Evolutionary conservation across 2,113 vertebrate genomes (phyloP).

Genomic region (Paramormyrops kingsleyae): DNA sequence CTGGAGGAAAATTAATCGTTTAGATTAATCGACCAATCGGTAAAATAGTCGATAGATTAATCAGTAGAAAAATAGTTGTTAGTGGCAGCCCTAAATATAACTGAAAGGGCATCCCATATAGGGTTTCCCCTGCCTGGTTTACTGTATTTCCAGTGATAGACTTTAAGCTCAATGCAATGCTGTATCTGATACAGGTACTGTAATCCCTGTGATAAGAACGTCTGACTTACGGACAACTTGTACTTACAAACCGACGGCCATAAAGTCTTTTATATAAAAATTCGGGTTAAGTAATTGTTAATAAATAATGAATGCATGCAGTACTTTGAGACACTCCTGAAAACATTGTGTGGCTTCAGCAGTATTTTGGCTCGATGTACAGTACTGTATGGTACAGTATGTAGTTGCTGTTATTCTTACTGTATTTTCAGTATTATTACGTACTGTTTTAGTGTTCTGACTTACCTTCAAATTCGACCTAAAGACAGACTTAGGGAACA

Average conservation of each 20-base stretch:
- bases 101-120: neutral
- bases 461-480: neutral
- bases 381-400: neutral
- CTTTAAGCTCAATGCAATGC: neutral
- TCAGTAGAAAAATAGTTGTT: too few relatives aligned
- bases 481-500: too few relatives aligned
- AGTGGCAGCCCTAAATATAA: neutral
- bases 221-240: neutral
- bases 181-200: neutral
- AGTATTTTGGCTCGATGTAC: neutral
- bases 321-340: neutral
- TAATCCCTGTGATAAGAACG: neutral
- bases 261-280: neutral
- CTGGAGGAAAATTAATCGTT: too few relatives aligned
- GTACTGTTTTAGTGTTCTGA: neutral
- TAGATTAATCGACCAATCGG: too few relatives aligned
- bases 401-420: neutral
- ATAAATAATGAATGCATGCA: neutral
- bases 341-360: neutral
- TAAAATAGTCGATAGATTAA: too few relatives aligned
- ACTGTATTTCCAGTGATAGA: neutral
- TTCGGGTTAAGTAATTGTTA: neutral
- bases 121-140: neutral
- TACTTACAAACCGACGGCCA: neutral
- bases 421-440: neutral